Conservation (phyloP, 2,888 invertebrate species). For the Parelbella ahira region DNA sequence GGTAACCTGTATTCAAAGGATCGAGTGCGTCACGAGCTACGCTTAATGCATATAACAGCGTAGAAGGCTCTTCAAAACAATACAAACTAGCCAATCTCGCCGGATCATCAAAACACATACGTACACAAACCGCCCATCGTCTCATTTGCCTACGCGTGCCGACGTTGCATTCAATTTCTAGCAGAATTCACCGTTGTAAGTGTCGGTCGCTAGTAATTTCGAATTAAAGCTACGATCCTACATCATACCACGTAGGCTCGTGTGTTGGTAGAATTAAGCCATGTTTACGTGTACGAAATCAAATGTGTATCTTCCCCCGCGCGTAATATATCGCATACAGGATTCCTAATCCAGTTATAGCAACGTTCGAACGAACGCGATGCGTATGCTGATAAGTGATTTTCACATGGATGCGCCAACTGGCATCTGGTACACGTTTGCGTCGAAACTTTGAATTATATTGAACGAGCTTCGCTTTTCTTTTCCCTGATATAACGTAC, state of each 20-base stretch:
- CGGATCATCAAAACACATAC: constrained; percentile 19
- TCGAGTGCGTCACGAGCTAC: neutral
- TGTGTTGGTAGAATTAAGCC: constrained; percentile 33
- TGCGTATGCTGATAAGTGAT: constrained; percentile 29
- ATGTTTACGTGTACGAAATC: constrained; percentile 33
- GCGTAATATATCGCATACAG: constrained; percentile 32
- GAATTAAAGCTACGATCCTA: constrained; percentile 35
- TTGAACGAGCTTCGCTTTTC: too few species aligned
- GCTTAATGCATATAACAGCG: constrained; percentile 1
- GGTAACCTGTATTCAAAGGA: constrained; percentile 11
- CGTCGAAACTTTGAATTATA: too few species aligned
- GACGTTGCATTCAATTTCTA: constrained; percentile 21
- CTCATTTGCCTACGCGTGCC: constrained; percentile 24
- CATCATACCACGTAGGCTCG: constrained; percentile 31
- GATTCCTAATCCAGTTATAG: constrained; percentile 38
- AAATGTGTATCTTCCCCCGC: constrained; percentile 37
- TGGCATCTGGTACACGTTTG: too few species aligned
- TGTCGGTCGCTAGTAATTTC: constrained; percentile 36
- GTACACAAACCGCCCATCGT: constrained; percentile 2
- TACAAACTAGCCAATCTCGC: constrained; percentile 21
- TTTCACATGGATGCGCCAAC: too few species aligned
- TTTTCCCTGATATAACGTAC: too few species aligned
- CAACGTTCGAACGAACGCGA: constrained; percentile 29
- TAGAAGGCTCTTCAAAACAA: constrained; percentile 22
- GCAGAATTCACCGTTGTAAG: constrained; percentile 21